Evolutionary conservation across 2,113 vertebrate genomes (phyloP).

Genomic region (Oncorhynchus nerka): DNA sequence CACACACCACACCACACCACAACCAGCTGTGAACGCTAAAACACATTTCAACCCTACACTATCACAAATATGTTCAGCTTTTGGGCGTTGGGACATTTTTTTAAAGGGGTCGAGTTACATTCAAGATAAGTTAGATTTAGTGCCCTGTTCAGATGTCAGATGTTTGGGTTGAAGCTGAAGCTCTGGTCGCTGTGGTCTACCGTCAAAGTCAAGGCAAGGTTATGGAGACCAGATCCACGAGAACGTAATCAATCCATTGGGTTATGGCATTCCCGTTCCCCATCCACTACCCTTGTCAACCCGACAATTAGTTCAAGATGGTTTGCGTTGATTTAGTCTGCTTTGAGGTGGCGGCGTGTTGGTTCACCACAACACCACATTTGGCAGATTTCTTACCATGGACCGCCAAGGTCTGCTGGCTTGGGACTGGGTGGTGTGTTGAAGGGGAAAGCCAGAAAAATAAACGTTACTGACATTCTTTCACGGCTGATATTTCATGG

Average conservation of each 20-base stretch:
- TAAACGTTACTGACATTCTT: too few species aligned
- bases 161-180: neutral
- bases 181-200: conserved; percentile 34
- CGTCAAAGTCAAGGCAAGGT: conserved; percentile 32
- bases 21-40: neutral
- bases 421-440: conserved; percentile 13
- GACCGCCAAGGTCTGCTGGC: conserved; percentile 29
- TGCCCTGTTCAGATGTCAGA: neutral
- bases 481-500: too few species aligned
- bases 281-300: conserved; percentile 35
- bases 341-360: conserved; percentile 51
- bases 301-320: conserved; percentile 68
- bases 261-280: conserved; percentile 16
- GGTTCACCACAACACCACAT: conserved; percentile 64
- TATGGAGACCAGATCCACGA: conserved; percentile 33
- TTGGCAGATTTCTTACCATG: conserved; percentile 35
- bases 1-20: too few species aligned
- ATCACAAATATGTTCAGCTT: neutral
- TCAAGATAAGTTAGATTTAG: neutral
- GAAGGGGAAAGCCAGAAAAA: neutral
- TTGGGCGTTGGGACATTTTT: neutral
- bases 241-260: conserved; percentile 46
- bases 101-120: neutral
- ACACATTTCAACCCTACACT: neutral
- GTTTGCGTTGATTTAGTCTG: conserved; percentile 44